These are phyloP conservation scores for Platalea minor DNA, from an alignment of 2,797 vertebrate genomes.

Conservation along the genomic window DNA sequence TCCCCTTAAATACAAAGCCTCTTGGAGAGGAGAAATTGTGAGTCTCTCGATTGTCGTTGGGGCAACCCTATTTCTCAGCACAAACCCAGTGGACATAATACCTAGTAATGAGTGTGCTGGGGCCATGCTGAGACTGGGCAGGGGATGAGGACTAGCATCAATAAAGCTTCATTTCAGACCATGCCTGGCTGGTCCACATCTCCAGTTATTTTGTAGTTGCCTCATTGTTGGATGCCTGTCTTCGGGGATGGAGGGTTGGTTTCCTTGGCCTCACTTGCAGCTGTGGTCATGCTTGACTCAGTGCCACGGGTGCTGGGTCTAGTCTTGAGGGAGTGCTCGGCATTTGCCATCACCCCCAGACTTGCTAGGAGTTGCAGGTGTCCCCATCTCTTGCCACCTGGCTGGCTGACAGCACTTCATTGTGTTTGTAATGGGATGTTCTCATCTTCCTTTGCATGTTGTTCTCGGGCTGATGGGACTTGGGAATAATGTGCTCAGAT, in stretches of 20 bases:
- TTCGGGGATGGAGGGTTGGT: neutral
- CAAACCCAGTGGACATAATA: neutral
- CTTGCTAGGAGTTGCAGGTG: neutral
- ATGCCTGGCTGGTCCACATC: neutral
- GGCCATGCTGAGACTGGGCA: neutral
- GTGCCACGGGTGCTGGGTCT: neutral
- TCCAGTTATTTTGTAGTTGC: neutral
- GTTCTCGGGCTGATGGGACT: neutral
- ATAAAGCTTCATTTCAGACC: neutral
- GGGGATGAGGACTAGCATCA: neutral
- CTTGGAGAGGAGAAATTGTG: neutral
- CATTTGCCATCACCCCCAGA: neutral
- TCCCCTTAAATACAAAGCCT: neutral
- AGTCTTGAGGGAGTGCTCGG: neutral
- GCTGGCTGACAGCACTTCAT: neutral
- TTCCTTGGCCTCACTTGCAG: neutral
- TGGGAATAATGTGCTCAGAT: neutral
- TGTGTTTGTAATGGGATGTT: neutral
- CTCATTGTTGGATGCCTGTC: neutral
- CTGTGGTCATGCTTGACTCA: neutral
- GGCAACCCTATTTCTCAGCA: neutral
- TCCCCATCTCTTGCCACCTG: neutral
- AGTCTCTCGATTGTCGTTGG: neutral
- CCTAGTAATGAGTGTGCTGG: neutral
- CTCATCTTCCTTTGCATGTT: neutral